phyloP scores from a whole-genome alignment of 2,888 invertebrate species.

The Anorthoa munda region DNA sequence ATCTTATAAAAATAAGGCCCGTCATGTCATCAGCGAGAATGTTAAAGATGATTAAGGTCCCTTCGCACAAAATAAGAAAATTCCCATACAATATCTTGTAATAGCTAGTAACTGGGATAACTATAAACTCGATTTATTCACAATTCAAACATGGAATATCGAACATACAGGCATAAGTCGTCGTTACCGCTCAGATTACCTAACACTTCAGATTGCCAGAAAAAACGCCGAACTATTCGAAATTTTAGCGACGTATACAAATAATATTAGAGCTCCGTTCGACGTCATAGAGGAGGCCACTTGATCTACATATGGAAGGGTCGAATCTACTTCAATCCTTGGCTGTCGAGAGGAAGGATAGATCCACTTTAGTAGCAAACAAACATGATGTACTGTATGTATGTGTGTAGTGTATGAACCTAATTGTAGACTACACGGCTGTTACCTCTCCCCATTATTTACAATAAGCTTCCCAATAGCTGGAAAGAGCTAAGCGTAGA shows the following conservation, averaged over 20 bases:
- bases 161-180: background rate
- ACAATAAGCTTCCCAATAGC: no score
- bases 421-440: background rate
- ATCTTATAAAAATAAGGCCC: no score
- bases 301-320: constrained; percentile 66
- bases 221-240: constrained; percentile 38
- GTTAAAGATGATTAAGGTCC: background rate
- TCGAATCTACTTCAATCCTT: constrained; percentile 53
- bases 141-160: constrained; percentile 1
- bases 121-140: constrained; percentile 4
- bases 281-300: constrained; percentile 48
- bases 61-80: background rate
- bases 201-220: constrained; percentile 14
- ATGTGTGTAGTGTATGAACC: background rate
- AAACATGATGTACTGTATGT: constrained; percentile 51
- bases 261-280: constrained; percentile 54
- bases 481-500: no score
- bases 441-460: no score
- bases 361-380: constrained; percentile 52
- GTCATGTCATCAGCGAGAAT: background rate
- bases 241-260: constrained; percentile 52
- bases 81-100: background rate
- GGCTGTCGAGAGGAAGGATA: constrained; percentile 49
- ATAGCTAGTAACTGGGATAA: constrained; percentile 2
- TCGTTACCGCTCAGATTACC: constrained; percentile 16